Conservation (phyloP, 2,888 invertebrate genomes). For the Dicyrtomina minuta region DNA sequence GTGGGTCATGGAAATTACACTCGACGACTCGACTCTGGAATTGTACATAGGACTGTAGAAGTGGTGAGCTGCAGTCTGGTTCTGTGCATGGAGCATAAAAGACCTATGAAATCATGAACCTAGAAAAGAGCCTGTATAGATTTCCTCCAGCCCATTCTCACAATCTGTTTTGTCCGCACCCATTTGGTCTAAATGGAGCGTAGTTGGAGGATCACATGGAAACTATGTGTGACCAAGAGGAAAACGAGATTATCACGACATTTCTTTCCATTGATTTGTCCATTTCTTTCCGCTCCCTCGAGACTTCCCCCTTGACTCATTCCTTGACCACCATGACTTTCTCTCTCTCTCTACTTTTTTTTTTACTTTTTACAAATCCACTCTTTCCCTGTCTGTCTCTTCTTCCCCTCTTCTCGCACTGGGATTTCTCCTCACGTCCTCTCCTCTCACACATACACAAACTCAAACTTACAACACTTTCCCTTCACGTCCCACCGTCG, state of each 20-base stretch:
- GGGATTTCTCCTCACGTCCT: not conserved
- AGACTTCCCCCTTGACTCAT: constrained; percentile 24
- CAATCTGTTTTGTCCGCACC: constrained; percentile 36
- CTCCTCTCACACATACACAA: constrained; percentile 4
- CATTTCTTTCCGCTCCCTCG: constrained; percentile 7
- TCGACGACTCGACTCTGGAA: no score
- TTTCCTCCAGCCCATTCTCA: constrained; percentile 36
- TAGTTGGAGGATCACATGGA: constrained; percentile 37
- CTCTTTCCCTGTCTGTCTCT: not conserved
- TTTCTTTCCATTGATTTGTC: constrained; percentile 37
- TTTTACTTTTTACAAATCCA: not conserved
- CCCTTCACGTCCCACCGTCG: not conserved
- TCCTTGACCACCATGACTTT: constrained; percentile 26
- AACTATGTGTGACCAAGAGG: constrained; percentile 43
- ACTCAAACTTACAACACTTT: not conserved
- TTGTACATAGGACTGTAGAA: no score
- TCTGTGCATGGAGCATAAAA: no score
- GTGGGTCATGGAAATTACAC: not conserved
- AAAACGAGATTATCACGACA: constrained; percentile 45
- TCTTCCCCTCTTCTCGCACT: no score
- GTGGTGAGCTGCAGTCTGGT: no score
- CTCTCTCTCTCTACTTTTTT: not conserved
- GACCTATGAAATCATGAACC: no score
- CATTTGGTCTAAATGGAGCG: constrained; percentile 53
- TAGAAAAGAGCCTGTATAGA: no score